Evolutionary conservation across 2,888 invertebrate species (phyloP).

Genomic region (Aleiodes alternator): DNA sequence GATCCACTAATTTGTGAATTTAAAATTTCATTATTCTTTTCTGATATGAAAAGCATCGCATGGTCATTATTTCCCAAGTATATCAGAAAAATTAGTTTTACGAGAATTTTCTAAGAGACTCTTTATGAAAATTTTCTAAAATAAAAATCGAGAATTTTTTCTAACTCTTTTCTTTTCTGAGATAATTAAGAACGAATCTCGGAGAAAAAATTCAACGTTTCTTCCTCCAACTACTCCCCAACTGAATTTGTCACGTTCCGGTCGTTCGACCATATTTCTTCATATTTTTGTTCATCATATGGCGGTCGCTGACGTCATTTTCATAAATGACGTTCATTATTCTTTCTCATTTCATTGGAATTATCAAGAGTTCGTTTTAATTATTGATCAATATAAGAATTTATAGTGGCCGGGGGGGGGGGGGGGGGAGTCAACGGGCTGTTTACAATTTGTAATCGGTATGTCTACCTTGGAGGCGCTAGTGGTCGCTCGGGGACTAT

Average conservation of each 20-base stretch:
- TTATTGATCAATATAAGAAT: neutral
- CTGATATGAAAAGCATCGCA: neutral
- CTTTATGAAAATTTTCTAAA: neutral
- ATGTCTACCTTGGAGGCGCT: constrained; percentile 64
- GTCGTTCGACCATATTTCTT: too few species aligned
- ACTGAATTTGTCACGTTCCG: too few species aligned
- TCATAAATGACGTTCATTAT: too few species aligned
- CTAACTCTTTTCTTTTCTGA: too few species aligned
- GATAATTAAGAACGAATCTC: too few species aligned
- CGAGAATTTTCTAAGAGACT: neutral
- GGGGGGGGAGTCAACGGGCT: constrained; percentile 48
- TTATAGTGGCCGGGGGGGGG: neutral
- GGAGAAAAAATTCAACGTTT: too few species aligned
- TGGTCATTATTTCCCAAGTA: neutral
- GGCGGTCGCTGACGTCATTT: too few species aligned
- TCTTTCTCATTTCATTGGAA: neutral
- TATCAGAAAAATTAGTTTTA: neutral
- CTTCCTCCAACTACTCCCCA: too few species aligned
- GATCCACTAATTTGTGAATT: constrained; percentile 4
- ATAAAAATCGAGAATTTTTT: too few species aligned
- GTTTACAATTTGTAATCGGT: constrained; percentile 71
- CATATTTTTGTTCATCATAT: too few species aligned
- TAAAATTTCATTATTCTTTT: neutral
- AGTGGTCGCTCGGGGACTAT: constrained; percentile 61
- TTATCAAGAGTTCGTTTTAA: neutral